Base-by-base conservation (phyloP, 2,888 invertebrate genomes). In the Oxytorus armatus region DNA sequence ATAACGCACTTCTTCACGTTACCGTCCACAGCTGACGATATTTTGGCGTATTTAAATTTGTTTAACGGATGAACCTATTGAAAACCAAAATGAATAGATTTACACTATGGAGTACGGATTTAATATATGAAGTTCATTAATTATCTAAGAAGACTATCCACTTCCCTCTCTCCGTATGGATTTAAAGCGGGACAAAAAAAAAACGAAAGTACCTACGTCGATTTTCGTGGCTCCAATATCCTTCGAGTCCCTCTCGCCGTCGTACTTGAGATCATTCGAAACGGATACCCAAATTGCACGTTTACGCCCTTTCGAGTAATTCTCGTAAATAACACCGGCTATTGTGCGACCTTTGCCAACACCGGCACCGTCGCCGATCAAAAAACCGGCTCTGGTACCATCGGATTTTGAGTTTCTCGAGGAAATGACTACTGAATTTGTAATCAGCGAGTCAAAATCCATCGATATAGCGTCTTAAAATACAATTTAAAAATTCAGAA, bases 271-370 rank as follows among this genome's bases (percentile, higher is more conserved):
- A 93, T 99, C 99, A 92, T 98, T 98, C 42, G 99, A 99, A 0
- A 99, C 99, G 29, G 99, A 99, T 82, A 99, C 96, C 99, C 99
- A 99, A 82, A 99, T 94, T n/a, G 99, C 97, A 84, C 98, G 96
- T 92, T 98, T 98, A 65, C 98, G 94, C 0, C 98, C 98, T 90
- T 96, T 96, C 84, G 98, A 91, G 91, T 98, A 99, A 92, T 99
- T 99, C 93, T 99, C 99, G 92, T 95, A 98, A 88, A 99, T 99
- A 66, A 99, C 96, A 63, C 99, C 99, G 4, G 98, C 99, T 82
- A 99, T 98, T 0, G 99, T 99, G 76, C 99, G 95, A 21, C 99
- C 99, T 92, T 99, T 99, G 79, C 99, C 99, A 63, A 99, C 98
- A 84, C 99, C 99, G 79, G 99, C 99, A 77, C 99, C 99, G 92